phyloP scores from a whole-genome alignment of 2,113 vertebrate genomes.

The Pachycephala philippinensis region DNA sequence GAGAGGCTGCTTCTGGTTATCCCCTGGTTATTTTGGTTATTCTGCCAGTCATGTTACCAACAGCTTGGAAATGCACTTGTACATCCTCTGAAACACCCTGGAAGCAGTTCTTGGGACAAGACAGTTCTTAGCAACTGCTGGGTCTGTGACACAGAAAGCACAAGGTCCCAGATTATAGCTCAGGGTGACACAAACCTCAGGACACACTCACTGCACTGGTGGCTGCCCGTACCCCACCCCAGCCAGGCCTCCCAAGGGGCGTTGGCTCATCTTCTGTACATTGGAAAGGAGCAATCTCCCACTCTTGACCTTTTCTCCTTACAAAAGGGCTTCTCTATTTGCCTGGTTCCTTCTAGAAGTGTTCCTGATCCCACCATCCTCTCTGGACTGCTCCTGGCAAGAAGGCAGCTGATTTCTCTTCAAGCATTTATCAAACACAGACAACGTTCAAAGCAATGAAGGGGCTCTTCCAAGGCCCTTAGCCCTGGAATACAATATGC shows the following conservation, averaged over 20 bases:
- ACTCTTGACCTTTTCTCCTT: background rate
- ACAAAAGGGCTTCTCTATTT: background rate
- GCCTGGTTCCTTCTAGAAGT: background rate
- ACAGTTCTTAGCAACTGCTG: background rate
- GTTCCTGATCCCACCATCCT: background rate
- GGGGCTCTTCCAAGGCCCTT: background rate
- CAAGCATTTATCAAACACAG: background rate
- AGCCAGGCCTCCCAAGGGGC: background rate
- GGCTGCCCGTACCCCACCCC: background rate
- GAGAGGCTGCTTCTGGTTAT: background rate
- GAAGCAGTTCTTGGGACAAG: background rate
- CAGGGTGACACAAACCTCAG: background rate
- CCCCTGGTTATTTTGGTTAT: background rate
- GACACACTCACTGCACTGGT: rapidly evolving
- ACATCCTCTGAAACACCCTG: background rate
- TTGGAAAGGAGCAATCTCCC: background rate
- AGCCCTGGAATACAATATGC: background rate
- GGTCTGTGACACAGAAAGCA: background rate
- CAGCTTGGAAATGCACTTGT: background rate
- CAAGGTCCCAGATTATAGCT: background rate
- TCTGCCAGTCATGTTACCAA: background rate
- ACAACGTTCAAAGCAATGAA: background rate
- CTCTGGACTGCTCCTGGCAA: background rate
- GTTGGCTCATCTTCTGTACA: background rate
- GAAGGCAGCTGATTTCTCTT: background rate